Evolutionary conservation across 2,113 vertebrate species (phyloP).

Genomic region (Myrmecophaga tridactyla): DNA sequence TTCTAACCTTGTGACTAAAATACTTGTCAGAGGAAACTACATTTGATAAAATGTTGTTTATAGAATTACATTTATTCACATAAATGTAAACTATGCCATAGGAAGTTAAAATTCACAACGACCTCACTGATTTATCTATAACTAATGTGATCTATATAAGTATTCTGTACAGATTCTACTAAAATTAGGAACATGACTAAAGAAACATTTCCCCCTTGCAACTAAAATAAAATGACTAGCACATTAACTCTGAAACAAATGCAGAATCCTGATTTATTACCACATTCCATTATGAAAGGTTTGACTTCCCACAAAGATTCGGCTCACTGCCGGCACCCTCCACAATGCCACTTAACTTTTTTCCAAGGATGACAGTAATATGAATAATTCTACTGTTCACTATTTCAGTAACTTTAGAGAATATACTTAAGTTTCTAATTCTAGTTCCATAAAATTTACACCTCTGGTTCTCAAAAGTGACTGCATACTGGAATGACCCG

Average conservation of each 20-base stretch:
- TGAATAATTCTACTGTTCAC: neutral
- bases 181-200: slow-evolving; percentile 44
- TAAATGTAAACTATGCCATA: neutral
- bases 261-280: neutral
- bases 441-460: neutral
- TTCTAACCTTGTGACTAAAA: neutral
- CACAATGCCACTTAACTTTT: neutral
- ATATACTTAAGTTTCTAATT: neutral
- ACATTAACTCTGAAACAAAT: slow-evolving; percentile 34
- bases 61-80: neutral
- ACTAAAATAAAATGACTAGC: slow-evolving; percentile 44
- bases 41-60: slow-evolving; percentile 28
- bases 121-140: neutral
- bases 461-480: neutral
- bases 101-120: slow-evolving; percentile 33
- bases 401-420: neutral
- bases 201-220: neutral
- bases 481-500: neutral
- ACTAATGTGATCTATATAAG: slow-evolving; percentile 29
- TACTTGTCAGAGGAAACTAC: neutral
- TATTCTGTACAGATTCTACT: neutral
- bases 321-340: neutral
- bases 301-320: neutral
- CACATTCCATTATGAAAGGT: neutral
- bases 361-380: too few species aligned